Evolutionary conservation across 2,113 vertebrate genomes (phyloP), one percentile per base, ranked within the genome.

Genomic region (Myotis davidii): DNA sequence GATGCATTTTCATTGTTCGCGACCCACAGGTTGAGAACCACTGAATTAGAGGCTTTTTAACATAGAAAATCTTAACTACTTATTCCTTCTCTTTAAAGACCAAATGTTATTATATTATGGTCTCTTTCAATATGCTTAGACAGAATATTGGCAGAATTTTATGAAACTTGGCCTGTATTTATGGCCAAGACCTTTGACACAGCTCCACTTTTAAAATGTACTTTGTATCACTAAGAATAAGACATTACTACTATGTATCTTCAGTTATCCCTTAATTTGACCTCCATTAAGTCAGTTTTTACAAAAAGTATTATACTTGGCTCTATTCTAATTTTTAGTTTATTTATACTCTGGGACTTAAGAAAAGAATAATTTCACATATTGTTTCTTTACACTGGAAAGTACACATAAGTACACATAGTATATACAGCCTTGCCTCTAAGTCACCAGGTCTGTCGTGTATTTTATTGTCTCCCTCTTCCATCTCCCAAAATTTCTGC

Each of bases 21-120:
- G 5, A 42, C 39, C 39, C 39, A 42, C 39, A 42, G 39, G 39
- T 42, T 42, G 39, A 42, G 39, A 42, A 42, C 39, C 39, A 42
- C 39, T 85, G n/a, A 52, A 23, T 93, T 90, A 88, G n/a, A 91
- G 25, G 65, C 4, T 72, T 95, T 94, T 76, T 6, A 92, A 85
- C 54, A 48, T 1, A 74, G n/a, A 94, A 81, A 91, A 64, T 27
- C 20, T 61, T 86, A 94, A 42, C 25, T 48, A 69, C 13, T 45
- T 45, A 34, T 64, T 32, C 17, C 48, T 95, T 94, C 48, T 59
- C 42, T 95, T 91, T 61, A 34, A 90, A 90, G 34, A 13, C 10
- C 9, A 25, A 84, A 56, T 92, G 23, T 65, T 88, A 83, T 27
- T 14, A 48, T n/a, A 90, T 48, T 37, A 77, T 18, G 29, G 65